Conservation (phyloP, 2,113 vertebrate genomes). For the Upupa epops region DNA sequence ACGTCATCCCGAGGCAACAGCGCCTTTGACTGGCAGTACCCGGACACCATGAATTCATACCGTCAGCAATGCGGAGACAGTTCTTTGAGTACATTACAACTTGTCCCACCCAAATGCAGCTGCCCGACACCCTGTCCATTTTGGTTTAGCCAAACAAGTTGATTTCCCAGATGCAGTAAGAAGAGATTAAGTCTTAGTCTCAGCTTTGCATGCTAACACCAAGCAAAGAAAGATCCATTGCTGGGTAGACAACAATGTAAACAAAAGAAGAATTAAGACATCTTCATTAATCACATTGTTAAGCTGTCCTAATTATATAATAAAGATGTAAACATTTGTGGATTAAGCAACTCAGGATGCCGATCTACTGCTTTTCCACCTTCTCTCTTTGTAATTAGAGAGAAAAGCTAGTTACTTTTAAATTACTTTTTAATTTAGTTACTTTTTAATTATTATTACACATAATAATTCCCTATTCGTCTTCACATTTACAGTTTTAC, state of each 20-base stretch:
- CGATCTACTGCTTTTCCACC: background rate
- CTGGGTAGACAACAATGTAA: background rate
- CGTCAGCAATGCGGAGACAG: too few relatives aligned
- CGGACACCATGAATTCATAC: too few relatives aligned
- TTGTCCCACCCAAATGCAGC: background rate
- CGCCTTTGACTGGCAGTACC: too few relatives aligned
- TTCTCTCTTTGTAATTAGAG: background rate
- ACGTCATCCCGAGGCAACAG: too few relatives aligned
- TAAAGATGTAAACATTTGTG: background rate
- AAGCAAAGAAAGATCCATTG: background rate
- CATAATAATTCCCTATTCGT: background rate
- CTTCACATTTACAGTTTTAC: background rate
- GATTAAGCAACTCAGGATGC: background rate
- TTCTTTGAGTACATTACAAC: too few relatives aligned
- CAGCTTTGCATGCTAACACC: background rate
- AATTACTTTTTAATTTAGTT: too few relatives aligned
- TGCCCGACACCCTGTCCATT: background rate
- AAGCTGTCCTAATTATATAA: background rate
- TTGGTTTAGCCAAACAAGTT: slow-evolving; percentile 8
- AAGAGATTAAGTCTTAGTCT: background rate
- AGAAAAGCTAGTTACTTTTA: too few relatives aligned
- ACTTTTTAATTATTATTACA: too few relatives aligned
- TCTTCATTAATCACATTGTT: background rate
- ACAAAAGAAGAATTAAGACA: background rate
- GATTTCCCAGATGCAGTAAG: background rate